Conservation (phyloP, 2,113 vertebrate genomes). For the Thinocorus orbignyianus region DNA sequence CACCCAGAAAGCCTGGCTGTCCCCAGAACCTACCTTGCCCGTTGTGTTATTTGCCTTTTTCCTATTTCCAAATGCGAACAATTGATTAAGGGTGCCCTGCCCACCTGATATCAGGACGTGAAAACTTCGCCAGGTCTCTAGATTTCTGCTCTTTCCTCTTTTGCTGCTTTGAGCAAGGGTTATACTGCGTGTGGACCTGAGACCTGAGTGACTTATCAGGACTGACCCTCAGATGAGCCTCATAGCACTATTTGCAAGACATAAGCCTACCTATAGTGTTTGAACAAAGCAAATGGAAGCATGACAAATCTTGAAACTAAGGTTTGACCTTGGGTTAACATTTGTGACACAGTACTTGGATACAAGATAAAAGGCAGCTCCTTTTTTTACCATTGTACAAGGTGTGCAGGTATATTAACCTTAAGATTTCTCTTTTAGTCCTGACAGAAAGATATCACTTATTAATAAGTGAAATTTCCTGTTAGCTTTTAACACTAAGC, state of each 20-base stretch:
- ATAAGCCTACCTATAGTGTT: neutral
- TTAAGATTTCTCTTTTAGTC: neutral
- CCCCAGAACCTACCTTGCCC: neutral
- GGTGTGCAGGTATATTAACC: neutral
- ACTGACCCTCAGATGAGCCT: neutral
- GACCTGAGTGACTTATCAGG: neutral
- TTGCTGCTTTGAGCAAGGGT: neutral
- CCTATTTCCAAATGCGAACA: neutral
- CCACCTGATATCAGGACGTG: neutral
- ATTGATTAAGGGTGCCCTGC: neutral
- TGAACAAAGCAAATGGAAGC: neutral
- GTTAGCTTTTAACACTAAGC: neutral
- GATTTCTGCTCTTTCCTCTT: neutral
- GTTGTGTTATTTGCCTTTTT: neutral
- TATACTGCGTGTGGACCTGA: fast-evolving
- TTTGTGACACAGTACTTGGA: neutral
- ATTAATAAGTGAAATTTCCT: neutral
- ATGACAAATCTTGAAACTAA: neutral
- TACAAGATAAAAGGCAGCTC: neutral
- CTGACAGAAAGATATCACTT: neutral
- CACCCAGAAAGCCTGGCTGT: neutral
- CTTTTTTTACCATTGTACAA: neutral
- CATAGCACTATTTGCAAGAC: neutral
- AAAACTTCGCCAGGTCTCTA: neutral
- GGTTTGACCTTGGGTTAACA: neutral